A percentile compares a stretch with the other conserved stretches of the same genome.
Conservation (phyloP, 2,888 invertebrate genomes). For the Malthinus flaveolus region DNA sequence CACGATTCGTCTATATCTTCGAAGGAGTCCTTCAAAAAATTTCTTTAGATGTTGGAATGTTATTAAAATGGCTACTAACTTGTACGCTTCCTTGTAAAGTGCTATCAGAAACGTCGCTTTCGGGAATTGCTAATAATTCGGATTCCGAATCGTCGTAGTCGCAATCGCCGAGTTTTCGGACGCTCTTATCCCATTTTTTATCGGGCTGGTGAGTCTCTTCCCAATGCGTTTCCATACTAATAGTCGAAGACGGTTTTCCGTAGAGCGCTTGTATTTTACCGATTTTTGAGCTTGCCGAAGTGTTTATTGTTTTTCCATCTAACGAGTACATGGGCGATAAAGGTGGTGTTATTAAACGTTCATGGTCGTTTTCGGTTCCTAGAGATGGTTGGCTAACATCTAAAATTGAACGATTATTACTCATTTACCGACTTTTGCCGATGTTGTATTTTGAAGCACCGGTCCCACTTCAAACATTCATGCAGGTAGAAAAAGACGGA, state of each 20-base stretch:
- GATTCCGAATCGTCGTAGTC: slow-evolving; percentile 88
- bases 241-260: slow-evolving; percentile 51
- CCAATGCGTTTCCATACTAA: slow-evolving; percentile 69
- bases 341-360: slow-evolving; percentile 60
- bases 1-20: slow-evolving; percentile 46
- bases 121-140: slow-evolving; percentile 86
- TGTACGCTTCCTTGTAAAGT: slow-evolving; percentile 74
- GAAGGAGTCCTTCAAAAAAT: slow-evolving; percentile 43
- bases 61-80: slow-evolving; percentile 19
- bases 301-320: slow-evolving; percentile 57
- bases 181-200: slow-evolving; percentile 41
- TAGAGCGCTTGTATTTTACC: slow-evolving; percentile 53
- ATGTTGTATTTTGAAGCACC: too few species aligned
- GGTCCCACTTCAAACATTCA: background rate
- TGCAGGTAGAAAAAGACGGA: too few species aligned
- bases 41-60: background rate
- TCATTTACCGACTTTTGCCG: too few species aligned
- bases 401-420: slow-evolving; percentile 37
- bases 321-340: slow-evolving; percentile 66
- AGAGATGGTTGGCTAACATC: slow-evolving; percentile 79
- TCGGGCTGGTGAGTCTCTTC: slow-evolving; percentile 62
- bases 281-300: slow-evolving; percentile 51
- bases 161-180: slow-evolving; percentile 45
- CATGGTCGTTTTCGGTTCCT: slow-evolving; percentile 68
- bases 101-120: slow-evolving; percentile 85